phyloP scores from a whole-genome alignment of 2,797 vertebrate genomes.

The Lacerta bilineata region DNA sequence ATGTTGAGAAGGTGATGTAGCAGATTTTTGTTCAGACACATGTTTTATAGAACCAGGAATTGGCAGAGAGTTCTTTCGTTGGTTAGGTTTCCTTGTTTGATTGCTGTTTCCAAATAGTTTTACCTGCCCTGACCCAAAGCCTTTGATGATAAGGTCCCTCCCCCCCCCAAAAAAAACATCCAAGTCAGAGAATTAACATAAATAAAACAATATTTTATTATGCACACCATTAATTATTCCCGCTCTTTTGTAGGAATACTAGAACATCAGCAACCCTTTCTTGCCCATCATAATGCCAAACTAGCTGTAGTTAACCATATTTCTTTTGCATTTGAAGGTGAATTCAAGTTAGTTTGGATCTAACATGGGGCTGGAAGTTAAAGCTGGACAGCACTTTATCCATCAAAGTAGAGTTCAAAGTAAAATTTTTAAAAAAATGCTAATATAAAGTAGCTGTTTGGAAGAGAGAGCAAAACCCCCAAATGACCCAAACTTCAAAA shows the following conservation, averaged over 20 bases:
- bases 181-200: not conserved
- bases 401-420: conserved; percentile 56
- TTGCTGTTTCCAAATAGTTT: not conserved
- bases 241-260: not conserved
- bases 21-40: not conserved
- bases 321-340: conserved; percentile 43
- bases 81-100: not conserved
- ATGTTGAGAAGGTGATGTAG: not conserved
- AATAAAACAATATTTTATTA: conserved; percentile 2
- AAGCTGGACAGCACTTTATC: conserved; percentile 46
- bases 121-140: not conserved
- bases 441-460: conserved; percentile 46
- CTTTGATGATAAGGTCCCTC: not conserved
- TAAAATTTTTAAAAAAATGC: not conserved
- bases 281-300: conserved; percentile 8
- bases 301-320: not conserved
- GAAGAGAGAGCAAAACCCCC: conserved; percentile 25
- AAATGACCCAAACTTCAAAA: conserved; percentile 45
- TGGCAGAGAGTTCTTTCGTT: not conserved
- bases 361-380: not conserved
- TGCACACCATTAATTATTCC: not conserved
- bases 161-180: not conserved
- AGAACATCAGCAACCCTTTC: not conserved
- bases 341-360: conserved; percentile 25
- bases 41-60: not conserved